Conservation (phyloP, 2,113 vertebrate species). For the Phaethornis superciliosus region DNA sequence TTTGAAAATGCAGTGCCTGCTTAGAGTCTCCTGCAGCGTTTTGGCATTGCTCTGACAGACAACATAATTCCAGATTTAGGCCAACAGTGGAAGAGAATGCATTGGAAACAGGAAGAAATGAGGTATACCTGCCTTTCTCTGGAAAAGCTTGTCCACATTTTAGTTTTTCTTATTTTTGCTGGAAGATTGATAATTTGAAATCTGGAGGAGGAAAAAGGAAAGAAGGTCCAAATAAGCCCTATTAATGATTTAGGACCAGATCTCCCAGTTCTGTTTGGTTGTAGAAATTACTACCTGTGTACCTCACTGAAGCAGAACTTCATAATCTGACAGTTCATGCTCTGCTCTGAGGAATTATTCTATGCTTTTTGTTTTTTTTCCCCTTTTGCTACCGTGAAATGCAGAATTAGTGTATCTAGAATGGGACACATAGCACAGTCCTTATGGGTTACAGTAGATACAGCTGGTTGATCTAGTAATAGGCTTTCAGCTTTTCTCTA, state of each 20-base stretch:
- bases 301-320: neutral
- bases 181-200: neutral
- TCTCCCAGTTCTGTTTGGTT: neutral
- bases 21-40: neutral
- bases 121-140: neutral
- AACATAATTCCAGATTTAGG: neutral
- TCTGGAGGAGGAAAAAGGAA: neutral
- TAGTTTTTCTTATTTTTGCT: neutral
- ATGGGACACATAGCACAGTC: neutral
- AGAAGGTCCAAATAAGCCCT: neutral
- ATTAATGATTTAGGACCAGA: neutral
- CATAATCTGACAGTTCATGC: neutral
- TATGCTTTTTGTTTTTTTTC: neutral
- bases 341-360: neutral
- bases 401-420: neutral
- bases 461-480: neutral
- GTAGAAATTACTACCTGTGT: neutral
- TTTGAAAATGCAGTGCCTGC: neutral
- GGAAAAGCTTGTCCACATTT: neutral
- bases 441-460: neutral
- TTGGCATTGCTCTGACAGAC: neutral
- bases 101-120: neutral
- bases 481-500: neutral
- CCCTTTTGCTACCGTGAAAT: neutral
- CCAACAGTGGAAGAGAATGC: neutral